Evolutionary conservation across 2,113 vertebrate genomes (phyloP), one percentile per base, ranked within the genome.

Genomic region (Muntiacus reevesi): DNA sequence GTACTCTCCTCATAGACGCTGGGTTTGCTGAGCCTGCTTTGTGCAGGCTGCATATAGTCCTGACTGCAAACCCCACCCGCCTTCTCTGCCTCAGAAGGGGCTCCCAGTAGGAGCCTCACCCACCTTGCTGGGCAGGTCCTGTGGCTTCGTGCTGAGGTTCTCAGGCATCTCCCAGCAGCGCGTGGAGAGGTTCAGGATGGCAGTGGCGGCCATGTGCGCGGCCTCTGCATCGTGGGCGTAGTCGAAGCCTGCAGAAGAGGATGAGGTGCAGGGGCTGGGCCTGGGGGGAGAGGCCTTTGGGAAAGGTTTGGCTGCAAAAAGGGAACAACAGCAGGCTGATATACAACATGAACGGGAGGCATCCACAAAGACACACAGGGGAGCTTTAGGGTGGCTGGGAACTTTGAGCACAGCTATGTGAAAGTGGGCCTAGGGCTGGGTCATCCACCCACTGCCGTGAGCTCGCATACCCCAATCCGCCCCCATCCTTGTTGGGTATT

Each of bases 111-210:
- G 27, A 9, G 17, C 2, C 10, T 33, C 13, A 12, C 98, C 89
- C 78, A 99, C 99, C 99, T 99, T 99, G 98, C 98, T 7, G 16
- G 99, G 98, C 81, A 98, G 98, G 14, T 99, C 99, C 78, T 99
- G 99, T 8, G 99, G 99, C 98, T 99, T 99, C 79, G 99, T 99
- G 99, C 99, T 99, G 97, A 99, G 99, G 98, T 99, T 99, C 98
- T 99, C 99, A 0, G 99, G 99, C 98, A 99, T 99, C 97, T 99
- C 99, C 99, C 99, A 99, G 98, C 99, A 99, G 96, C 99, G 99
- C 0, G 99, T 99, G 92, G 99, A 99, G 98, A 99, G 99, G 98
- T 99, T 99, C 96, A 99, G 99, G 98, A 99, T 99, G 98, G 99
- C 99, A 0, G 99, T 99, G 98, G 99, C 99, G 0, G 99, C 99